Evolutionary conservation across 2,113 vertebrate genomes (phyloP), one percentile per base, ranked within the genome.

Genomic region (Zeus faber): DNA sequence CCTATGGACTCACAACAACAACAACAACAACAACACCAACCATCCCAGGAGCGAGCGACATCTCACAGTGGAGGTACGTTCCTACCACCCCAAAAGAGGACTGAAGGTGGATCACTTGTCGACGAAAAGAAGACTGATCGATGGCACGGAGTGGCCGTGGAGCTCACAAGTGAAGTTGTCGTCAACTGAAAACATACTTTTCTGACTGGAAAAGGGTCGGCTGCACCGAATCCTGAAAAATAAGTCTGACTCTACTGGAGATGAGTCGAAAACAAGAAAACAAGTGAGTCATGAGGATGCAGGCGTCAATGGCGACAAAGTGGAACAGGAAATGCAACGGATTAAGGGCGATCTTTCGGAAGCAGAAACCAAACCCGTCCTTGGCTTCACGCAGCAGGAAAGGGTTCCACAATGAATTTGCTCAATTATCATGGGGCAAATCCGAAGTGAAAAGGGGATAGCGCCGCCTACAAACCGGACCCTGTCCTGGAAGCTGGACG

Each of bases 31-130:
- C n/a, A n/a, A n/a, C n/a, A n/a, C n/a, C n/a, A n/a, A n/a, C n/a
- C n/a, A n/a, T n/a, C n/a, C n/a, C n/a, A n/a, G n/a, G n/a, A n/a
- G n/a, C n/a, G n/a, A n/a, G n/a, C n/a, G n/a, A n/a, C n/a, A 6
- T 65, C 62, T 43, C 21, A 49, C 25, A 61, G 54, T 33, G 31
- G 35, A 33, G 62, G 43, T 27, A 24, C n/a, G 25, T 60, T 25
- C 21, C 13, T 16, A 17, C 8, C 11, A 61, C 13, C 47, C 29
- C 2, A 54, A 35, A 23, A n/a, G 49, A 11, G 55, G 61, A 20
- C 1, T 40, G 3, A 54, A 49, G 3, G 33, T 25, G 3, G 35
- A 65, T 17, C 1, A 31, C 4, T 26, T 53, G 5, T 13, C 58
- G 11, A 27, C 1, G 16, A 58, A 0, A 22, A 43, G 33, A 39